A percentile compares a stretch with the other conserved stretches of the same genome.
phyloP scores from a whole-genome alignment of 1,140 invertebrate genomes.

The Hylaeus anthracinus region DNA sequence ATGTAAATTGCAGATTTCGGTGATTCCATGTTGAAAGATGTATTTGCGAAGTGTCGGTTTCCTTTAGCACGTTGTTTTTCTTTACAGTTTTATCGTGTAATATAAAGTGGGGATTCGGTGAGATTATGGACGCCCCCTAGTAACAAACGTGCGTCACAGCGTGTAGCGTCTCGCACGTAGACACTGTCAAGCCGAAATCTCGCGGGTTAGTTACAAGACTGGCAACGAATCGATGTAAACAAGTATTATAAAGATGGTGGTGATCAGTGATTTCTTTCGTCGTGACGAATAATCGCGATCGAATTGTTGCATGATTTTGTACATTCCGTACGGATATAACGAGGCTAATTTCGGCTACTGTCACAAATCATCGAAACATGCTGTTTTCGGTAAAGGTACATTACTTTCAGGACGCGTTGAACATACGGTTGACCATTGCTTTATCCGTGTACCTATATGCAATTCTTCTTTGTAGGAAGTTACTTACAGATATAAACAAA shows the following conservation, averaged over 20 bases:
- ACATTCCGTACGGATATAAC: conserved; percentile 26
- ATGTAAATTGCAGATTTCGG: not conserved
- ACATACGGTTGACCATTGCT: conserved; percentile 33
- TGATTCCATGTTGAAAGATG: conserved; percentile 27
- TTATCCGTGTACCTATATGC: conserved; percentile 34
- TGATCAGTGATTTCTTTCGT: conserved; percentile 25
- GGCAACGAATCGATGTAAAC: conserved; percentile 44
- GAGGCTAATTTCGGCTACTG: conserved; percentile 36
- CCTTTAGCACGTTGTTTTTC: conserved; percentile 46
- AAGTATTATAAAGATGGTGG: conserved; percentile 50
- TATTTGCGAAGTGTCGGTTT: conserved; percentile 35
- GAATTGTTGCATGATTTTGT: conserved; percentile 34
- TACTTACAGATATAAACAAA: conserved; percentile 31
- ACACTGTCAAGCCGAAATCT: conserved; percentile 46
- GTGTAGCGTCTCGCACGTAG: conserved; percentile 57
- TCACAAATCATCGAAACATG: conserved; percentile 44
- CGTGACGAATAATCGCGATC: conserved; percentile 26
- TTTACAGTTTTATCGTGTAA: conserved; percentile 48
- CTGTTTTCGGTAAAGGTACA: conserved; percentile 46
- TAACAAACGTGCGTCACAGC: conserved; percentile 60
- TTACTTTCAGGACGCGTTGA: conserved; percentile 28
- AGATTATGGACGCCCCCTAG: conserved; percentile 62
- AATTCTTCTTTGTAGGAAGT: conserved; percentile 45
- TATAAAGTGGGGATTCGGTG: conserved; percentile 42
- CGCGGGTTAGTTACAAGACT: conserved; percentile 39